A percentile compares a stretch with the other conserved stretches of the same genome.
Evolutionary conservation across 2,797 vertebrate species (phyloP).

Genomic region (Fistularia commersonii): DNA sequence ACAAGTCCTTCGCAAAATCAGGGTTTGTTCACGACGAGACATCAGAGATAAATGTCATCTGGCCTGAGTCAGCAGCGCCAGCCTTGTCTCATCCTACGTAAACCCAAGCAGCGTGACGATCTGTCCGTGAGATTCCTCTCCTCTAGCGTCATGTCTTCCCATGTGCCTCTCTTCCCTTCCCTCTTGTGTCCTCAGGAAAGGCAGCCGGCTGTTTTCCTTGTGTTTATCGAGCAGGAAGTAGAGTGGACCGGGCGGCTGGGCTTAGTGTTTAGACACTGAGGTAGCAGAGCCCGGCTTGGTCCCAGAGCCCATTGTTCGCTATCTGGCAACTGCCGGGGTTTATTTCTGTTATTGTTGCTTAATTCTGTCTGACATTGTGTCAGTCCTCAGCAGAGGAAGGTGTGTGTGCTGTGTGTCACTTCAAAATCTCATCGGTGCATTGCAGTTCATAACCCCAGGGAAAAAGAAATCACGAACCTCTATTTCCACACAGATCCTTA

Average conservation of each 20-base stretch:
- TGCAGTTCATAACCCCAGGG: conserved; percentile 37
- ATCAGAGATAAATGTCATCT: neutral
- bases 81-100: conserved; percentile 40
- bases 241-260: conserved; percentile 64
- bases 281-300: conserved; percentile 63
- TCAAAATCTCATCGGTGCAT: conserved; percentile 44
- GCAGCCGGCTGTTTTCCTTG: conserved; percentile 72
- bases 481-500: conserved; percentile 68
- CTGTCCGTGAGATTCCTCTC: conserved; percentile 50
- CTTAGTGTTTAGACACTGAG: conserved; percentile 77
- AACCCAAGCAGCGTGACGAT: conserved; percentile 12
- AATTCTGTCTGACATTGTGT: conserved; percentile 81
- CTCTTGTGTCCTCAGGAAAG: conserved; percentile 72
- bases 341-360: conserved; percentile 83
- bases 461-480: conserved; percentile 67
- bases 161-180: conserved; percentile 34
- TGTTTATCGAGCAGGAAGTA: conserved; percentile 82
- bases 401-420: conserved; percentile 48
- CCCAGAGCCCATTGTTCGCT: conserved; percentile 79
- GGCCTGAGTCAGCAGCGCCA: conserved; percentile 51
- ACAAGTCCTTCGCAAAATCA: no score
- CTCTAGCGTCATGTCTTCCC: conserved; percentile 50
- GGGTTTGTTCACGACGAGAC: no score
- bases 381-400: conserved; percentile 69
- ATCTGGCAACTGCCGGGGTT: conserved; percentile 74